Evolutionary conservation across 1,140 invertebrate species (phyloP), one percentile per base, ranked within the genome.

Genomic region (Pinna nobilis): DNA sequence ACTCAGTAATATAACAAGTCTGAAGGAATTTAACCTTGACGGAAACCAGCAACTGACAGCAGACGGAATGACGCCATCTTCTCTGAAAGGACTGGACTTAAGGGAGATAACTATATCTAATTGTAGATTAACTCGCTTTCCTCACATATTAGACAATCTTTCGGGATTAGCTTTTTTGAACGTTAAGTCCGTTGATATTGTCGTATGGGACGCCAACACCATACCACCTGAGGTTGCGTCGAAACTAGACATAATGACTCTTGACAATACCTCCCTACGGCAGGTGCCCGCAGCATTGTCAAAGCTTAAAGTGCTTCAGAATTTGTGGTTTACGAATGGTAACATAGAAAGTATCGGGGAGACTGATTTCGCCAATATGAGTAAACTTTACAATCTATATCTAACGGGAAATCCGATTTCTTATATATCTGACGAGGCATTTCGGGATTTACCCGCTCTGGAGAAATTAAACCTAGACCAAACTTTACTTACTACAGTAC

Each of bases 401-500:
- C 39, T 63, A 3, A 37, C 59, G 6, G 35, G 59, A 20, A 63
- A 63, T 63, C 59, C 59, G 11, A 30, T 63, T 13, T 3, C 59
- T 5, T 25, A 44, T 15, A 23, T 63, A 13, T 63, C 59, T 9
- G 44, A 44, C 7, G 59, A 63, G 13, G 59, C 59, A 11, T 67
- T 73, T 11, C 50, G 20, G 47, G 49, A 37, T 20, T 35, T 60
- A 11, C 25, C 30, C 23, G 41, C 55, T 18, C 41, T 73, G 3
- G 23, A 50, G 28, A 35, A 13, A 15, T 25, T 73, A 5, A 25
- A 32, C n/a, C 35, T 73, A 18, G 55, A 66, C 28, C 50, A 67
- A 41, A 73, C 70, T 3, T 15, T n/a, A 30, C 33, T 73, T 1
- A 73, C 70, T 3, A 67, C 63, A 5, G 41, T 73, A 18, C 64